Evolutionary conservation across 2,888 invertebrate genomes (phyloP).

Genomic region (Cylindroiulus punctatus): DNA sequence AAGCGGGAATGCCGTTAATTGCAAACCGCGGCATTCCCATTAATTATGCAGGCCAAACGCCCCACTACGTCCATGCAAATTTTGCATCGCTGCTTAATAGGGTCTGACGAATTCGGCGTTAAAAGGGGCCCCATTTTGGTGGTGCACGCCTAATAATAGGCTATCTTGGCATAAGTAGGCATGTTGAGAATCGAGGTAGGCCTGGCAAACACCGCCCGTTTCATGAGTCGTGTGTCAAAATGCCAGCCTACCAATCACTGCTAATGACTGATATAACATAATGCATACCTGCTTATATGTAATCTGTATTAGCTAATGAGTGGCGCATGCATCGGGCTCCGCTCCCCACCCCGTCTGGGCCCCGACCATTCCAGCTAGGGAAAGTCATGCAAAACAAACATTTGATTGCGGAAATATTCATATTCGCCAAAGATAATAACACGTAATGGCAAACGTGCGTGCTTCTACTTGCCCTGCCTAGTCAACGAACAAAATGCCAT

Average conservation of each 20-base stretch:
- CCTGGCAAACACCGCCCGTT: neutral
- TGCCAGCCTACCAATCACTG: slow-evolving; percentile 37
- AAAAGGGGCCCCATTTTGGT: neutral
- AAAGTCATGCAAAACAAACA: slow-evolving; percentile 30
- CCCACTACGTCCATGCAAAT: neutral
- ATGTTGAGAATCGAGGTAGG: neutral
- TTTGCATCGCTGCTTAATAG: neutral
- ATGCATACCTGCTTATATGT: slow-evolving; percentile 1
- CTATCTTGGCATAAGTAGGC: neutral
- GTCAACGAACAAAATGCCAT: neutral
- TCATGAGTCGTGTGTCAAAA: slow-evolving; percentile 20
- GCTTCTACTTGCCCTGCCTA: neutral
- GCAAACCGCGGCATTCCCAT: slow-evolving; percentile 21
- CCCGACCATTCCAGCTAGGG: neutral
- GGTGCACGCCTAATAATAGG: slow-evolving; percentile 28
- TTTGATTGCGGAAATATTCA: slow-evolving; percentile 35
- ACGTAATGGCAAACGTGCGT: slow-evolving; percentile 31
- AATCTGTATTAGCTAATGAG: slow-evolving; percentile 39
- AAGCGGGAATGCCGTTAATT: slow-evolving; percentile 28
- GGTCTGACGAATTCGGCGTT: neutral
- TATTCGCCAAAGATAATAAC: slow-evolving; percentile 25
- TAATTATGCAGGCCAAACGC: slow-evolving; percentile 8
- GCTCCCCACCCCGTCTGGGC: neutral
- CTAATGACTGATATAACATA: slow-evolving; percentile 36
- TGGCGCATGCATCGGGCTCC: neutral